Evolutionary conservation across 1,140 invertebrate genomes (phyloP), one percentile per base, ranked within the genome.

Genomic region (Neomicropteryx cornuta): DNA sequence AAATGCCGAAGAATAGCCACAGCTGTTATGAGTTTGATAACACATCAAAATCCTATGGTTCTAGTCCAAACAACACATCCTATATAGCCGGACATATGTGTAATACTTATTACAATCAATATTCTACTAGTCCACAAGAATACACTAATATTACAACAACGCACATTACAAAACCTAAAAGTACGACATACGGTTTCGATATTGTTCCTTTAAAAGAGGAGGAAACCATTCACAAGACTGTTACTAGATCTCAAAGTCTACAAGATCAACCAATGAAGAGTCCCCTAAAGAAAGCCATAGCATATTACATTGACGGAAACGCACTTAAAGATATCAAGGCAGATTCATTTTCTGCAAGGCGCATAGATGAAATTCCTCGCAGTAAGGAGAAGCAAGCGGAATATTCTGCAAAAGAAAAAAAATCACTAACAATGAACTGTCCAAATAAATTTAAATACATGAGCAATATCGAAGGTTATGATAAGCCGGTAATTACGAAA

Each of bases 31-130:
- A 69, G 49, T 68, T 68, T 38, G 66, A 68, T 29, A 64, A 66
- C 38, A 49, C 58, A 5, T 73, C 72, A 0, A 75, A 75, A 51
- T 73, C 71, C 31, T 75, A 75, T 36, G 72, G 72, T 0, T 74
- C 68, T 2, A 75, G 72, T 59, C 72, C 72, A 2, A 75, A 75
- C 53, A 68, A 65, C 31, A 51, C 53, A 5, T 52, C 54, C 14
- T 54, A 58, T 43, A 60, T 66, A 38, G 55, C 49, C 5, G 53
- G 53, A 11, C 62, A 65, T 27, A 65, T 66, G 61, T 63, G 61
- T 44, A 66, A 68, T 40, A 61, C 66, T 45, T 65, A 61, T 40
- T 43, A 60, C n/a, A 51, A 48, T 29, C 52, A 55, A 29, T n/a
- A n/a, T n/a, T 40, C 43, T n/a, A 5, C 27, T 3, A 52, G 47